Conservation (phyloP, 2,888 invertebrate species). For the Eupithecia insigniata region DNA sequence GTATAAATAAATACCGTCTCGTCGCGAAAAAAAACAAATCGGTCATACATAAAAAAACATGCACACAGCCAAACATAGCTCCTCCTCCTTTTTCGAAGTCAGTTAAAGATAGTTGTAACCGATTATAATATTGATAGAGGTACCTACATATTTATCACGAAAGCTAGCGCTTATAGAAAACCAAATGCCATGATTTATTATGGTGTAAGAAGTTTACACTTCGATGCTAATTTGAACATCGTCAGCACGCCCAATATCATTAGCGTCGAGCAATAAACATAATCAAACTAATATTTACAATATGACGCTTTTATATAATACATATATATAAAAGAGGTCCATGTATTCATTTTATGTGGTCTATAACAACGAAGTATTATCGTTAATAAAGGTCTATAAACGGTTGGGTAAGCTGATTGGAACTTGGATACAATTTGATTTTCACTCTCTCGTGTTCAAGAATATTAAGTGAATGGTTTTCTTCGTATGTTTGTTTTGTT, state of each 20-base stretch:
- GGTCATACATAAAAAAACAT: too few species aligned
- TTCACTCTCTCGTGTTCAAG: not conserved
- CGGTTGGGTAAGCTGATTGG: not conserved
- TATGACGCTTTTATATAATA: not conserved
- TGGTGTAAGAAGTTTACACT: slow-evolving; percentile 15
- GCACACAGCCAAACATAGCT: too few species aligned
- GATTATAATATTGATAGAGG: too few species aligned
- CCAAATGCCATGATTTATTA: slow-evolving; percentile 11
- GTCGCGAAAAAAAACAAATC: too few species aligned
- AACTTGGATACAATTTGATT: not conserved
- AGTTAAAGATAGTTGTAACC: too few species aligned
- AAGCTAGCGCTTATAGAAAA: not conserved
- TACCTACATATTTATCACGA: not conserved
- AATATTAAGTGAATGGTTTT: too few species aligned
- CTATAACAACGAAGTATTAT: too few species aligned
- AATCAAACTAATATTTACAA: not conserved
- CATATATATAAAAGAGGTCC: too few species aligned
- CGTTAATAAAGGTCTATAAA: too few species aligned
- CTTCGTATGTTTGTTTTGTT: not conserved
- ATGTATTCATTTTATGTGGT: not conserved
- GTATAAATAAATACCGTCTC: too few species aligned
- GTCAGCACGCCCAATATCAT: slow-evolving; percentile 12
- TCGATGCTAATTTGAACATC: slow-evolving; percentile 26
- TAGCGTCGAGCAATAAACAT: not conserved
- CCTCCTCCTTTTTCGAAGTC: too few species aligned